Conservation (phyloP, 2,113 vertebrate genomes). For the Cettia cetti region DNA sequence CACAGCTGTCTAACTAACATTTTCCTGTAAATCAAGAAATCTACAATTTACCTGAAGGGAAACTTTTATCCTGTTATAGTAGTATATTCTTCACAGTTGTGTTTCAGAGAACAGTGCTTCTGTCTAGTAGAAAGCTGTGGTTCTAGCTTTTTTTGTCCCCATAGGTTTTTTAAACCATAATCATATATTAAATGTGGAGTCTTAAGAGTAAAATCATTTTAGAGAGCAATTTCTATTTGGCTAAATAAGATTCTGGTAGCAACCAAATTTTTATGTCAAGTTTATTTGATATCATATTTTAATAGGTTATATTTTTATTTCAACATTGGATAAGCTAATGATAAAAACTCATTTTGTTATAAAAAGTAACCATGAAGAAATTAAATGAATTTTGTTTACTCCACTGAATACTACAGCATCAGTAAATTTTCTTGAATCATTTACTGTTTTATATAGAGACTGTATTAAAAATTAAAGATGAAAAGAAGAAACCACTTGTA, state of each 20-base stretch:
- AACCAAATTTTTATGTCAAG: background rate
- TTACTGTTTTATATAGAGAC: background rate
- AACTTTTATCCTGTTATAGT: background rate
- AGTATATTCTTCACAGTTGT: background rate
- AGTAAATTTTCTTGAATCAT: background rate
- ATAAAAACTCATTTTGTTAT: background rate
- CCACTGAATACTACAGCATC: background rate
- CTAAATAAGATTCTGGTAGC: background rate
- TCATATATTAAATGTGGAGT: background rate
- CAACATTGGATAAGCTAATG: background rate
- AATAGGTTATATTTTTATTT: background rate
- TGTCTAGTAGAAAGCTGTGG: background rate
- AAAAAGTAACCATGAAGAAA: background rate
- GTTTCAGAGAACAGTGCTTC: background rate
- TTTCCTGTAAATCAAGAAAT: background rate
- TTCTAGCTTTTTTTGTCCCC: background rate
- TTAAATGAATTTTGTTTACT: background rate
- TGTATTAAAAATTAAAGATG: background rate
- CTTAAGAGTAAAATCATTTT: background rate
- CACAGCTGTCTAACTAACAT: background rate
- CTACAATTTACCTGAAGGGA: background rate
- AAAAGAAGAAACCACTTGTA: background rate
- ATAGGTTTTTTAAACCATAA: background rate
- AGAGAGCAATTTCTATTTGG: background rate
- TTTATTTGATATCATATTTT: background rate